phyloP scores from a whole-genome alignment of 2,888 invertebrate species.

The Thalpophila matura region DNA sequence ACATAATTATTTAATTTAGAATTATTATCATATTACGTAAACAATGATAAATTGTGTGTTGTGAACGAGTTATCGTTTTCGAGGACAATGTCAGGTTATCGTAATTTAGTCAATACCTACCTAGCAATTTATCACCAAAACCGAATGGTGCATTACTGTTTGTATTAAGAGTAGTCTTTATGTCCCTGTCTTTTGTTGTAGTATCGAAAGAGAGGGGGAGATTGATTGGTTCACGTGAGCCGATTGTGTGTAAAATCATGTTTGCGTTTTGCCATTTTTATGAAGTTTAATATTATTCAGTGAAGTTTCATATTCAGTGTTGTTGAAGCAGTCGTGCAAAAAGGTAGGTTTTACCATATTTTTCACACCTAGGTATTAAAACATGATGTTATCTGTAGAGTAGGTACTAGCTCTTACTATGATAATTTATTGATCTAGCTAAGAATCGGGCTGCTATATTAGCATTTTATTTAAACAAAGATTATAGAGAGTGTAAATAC shows the following conservation, averaged over 20 bases:
- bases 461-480: too few relatives aligned
- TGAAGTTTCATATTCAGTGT: slow-evolving; percentile 55
- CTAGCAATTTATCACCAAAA: slow-evolving; percentile 17
- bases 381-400: too few relatives aligned
- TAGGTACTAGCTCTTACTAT: too few relatives aligned
- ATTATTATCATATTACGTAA: slow-evolving; percentile 19
- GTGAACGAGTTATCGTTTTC: slow-evolving; percentile 18
- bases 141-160: slow-evolving; percentile 30
- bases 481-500: too few relatives aligned
- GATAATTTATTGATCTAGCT: slow-evolving; percentile 5
- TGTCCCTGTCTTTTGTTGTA: slow-evolving; percentile 16
- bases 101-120: slow-evolving; percentile 10
- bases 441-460: too few relatives aligned
- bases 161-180: not conserved
- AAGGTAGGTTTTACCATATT: slow-evolving; percentile 38
- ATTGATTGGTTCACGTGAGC: slow-evolving; percentile 8
- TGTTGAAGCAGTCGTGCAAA: slow-evolving; percentile 39
- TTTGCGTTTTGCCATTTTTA: slow-evolving; percentile 33
- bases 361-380: not conserved
- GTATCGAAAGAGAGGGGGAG: slow-evolving; percentile 45
- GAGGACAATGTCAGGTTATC: slow-evolving; percentile 61
- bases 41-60: slow-evolving; percentile 27
- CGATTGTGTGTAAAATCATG: slow-evolving; percentile 24
- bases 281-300: slow-evolving; percentile 44
- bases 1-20: slow-evolving; percentile 4